Base-by-base conservation (phyloP, 2,113 vertebrate species). In the Tupaia chinensis region DNA sequence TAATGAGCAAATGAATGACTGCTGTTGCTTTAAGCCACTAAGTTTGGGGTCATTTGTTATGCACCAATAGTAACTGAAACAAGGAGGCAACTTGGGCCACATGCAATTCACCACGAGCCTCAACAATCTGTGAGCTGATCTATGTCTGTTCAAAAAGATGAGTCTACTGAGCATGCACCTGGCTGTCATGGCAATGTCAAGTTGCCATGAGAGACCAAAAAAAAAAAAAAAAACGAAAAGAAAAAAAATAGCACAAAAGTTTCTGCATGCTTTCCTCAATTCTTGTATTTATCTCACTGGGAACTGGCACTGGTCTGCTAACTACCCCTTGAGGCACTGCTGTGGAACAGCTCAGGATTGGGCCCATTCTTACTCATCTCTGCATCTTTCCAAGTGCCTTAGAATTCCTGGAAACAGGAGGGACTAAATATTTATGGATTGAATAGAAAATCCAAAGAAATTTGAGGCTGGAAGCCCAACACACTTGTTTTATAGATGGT, bases 371-470 rank as follows among this genome's bases (percentile, higher is more conserved):
- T 82, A 70, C 9, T 80, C 19, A 73, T 73, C 23, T 70, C 66
- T 92, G 23, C 7, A 68, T 69, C 60, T 54, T 80, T 68, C 73
- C 89, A 85, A 84, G 16, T 89, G 32, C 73, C 73, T 53, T 68
- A 68, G 80, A 87, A 92, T 63, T 94, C 32, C 79, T 80, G 16
- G 81, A 91, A 69, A 89, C 5, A 79, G 61, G 34, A 93, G n/a
- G 32, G 60, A n/a, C 32, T 53, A 82, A 88, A 87, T 29, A 14
- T 78, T 79, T 54, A 87, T 1, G 9, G 70, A 88, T n/a, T 78
- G n/a, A 89, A 61, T 3, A 79, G 65, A 84, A 78, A 56, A 78
- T 16, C 54, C 60, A 29, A 87, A 87, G 81, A 91, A 89, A 79
- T 66, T 65, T 11, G 16, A 68, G 34, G 32, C 25, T 74, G 23